A percentile compares a stretch with the other conserved stretches of the same genome.
These are phyloP conservation scores for Gallinago solitaria DNA, from an alignment of 2,797 vertebrate genomes.

Conservation along the genomic window DNA sequence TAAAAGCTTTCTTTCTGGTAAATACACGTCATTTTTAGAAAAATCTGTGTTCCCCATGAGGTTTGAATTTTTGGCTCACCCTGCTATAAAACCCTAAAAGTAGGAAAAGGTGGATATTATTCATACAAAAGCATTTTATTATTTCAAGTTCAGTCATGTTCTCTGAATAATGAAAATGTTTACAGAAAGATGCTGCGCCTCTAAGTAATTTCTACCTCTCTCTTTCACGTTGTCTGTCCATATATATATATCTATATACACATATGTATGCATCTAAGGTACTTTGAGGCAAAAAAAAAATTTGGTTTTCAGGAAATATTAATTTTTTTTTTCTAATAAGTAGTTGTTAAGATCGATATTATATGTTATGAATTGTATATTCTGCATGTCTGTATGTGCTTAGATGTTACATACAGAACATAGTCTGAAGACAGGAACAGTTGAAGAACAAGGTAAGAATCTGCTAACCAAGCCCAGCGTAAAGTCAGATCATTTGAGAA, in stretches of 20 bases:
- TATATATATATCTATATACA: too few species aligned
- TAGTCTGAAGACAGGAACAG: background rate
- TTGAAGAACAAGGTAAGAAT: background rate
- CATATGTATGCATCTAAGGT: background rate
- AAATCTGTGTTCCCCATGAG: background rate
- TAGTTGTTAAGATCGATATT: background rate
- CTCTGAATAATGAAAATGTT: background rate
- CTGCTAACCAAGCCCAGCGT: background rate
- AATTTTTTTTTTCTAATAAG: background rate
- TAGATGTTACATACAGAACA: background rate
- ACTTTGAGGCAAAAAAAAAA: background rate
- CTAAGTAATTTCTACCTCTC: background rate
- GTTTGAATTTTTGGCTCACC: background rate
- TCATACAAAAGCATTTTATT: background rate
- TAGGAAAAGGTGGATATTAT: background rate
- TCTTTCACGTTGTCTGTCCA: fast-evolving
- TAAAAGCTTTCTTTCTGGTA: background rate
- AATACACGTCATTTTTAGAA: background rate
- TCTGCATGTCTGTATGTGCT: background rate
- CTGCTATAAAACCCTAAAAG: background rate
- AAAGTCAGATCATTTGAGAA: background rate
- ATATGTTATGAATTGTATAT: background rate
- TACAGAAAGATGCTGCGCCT: background rate
- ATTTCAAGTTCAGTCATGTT: background rate
- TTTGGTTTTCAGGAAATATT: background rate